Evolutionary conservation across 2,888 invertebrate species (phyloP).

Genomic region (Poecilus cupreus): DNA sequence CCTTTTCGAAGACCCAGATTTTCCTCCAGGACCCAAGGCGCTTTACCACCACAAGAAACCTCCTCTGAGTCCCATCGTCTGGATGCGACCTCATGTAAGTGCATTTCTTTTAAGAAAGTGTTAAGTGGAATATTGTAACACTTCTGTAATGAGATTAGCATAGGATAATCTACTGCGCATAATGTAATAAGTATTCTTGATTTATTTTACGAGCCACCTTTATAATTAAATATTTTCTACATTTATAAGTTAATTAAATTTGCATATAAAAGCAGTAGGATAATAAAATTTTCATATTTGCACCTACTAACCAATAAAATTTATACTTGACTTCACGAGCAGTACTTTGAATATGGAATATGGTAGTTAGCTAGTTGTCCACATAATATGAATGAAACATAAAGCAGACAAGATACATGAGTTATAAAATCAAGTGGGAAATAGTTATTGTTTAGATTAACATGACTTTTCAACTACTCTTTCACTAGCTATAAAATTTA

Average conservation of each 20-base stretch:
- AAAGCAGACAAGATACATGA: too few species aligned
- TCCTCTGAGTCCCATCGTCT: conserved; percentile 76
- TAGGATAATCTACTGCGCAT: background rate
- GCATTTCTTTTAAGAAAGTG: background rate
- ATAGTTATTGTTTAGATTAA: too few species aligned
- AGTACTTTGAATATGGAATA: background rate
- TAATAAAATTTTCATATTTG: background rate
- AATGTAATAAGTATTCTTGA: too few species aligned
- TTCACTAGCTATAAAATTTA: background rate
- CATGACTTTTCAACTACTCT: too few species aligned
- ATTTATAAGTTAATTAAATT: background rate
- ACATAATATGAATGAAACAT: background rate
- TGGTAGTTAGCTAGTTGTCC: background rate
- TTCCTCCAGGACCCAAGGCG: conserved; percentile 75
- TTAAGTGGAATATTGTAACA: too few species aligned
- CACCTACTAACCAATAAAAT: background rate
- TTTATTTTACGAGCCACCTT: background rate
- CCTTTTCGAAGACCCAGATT: conserved; percentile 79
- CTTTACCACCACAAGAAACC: conserved; percentile 77
- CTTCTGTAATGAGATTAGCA: too few species aligned
- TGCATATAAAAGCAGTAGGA: background rate
- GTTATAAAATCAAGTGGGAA: too few species aligned
- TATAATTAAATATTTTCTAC: background rate
- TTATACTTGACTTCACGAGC: background rate
- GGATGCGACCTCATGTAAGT: conserved; percentile 83